phyloP scores from a whole-genome alignment of 1,140 invertebrate genomes.

The Drosophila persimilis region DNA sequence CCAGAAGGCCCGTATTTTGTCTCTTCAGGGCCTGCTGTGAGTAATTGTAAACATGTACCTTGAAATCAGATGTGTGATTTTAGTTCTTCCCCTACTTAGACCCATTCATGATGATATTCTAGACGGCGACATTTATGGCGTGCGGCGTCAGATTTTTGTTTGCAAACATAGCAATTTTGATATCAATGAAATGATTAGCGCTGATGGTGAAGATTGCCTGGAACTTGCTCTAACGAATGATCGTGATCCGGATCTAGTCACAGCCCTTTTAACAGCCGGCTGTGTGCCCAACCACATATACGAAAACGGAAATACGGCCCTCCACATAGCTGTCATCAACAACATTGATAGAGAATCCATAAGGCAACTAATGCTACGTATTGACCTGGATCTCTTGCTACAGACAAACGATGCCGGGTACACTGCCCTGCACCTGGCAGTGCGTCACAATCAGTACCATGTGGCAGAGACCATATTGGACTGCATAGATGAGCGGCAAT shows the following conservation, averaged over 20 bases:
- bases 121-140: constrained; percentile 23
- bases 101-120: constrained; percentile 71
- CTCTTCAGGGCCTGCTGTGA: constrained; percentile 49
- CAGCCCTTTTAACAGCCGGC: constrained; percentile 40
- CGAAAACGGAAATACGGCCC: constrained; percentile 60
- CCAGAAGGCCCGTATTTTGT: constrained; percentile 6
- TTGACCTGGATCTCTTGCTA: constrained; percentile 64
- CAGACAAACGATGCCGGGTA: constrained; percentile 75
- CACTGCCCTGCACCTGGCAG: constrained; percentile 65
- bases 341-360: constrained; percentile 56
- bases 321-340: constrained; percentile 73
- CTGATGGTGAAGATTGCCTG: constrained; percentile 69
- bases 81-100: constrained; percentile 18
- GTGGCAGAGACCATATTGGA: constrained; percentile 65
- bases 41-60: constrained; percentile 13
- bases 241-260: constrained; percentile 47
- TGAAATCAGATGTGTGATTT: neutral
- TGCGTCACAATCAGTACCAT: constrained; percentile 64
- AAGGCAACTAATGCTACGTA: constrained; percentile 42
- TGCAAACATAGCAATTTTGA: constrained; percentile 41
- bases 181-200: constrained; percentile 58
- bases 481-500: constrained; percentile 55
- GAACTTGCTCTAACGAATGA: constrained; percentile 62
- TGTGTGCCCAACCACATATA: constrained; percentile 57
- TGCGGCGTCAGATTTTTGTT: constrained; percentile 52